Percentiles rank a stretch among this genome's conserved stretches.
Evolutionary conservation across 2,888 invertebrate genomes (phyloP).

Genomic region (Ochropleura plecta): DNA sequence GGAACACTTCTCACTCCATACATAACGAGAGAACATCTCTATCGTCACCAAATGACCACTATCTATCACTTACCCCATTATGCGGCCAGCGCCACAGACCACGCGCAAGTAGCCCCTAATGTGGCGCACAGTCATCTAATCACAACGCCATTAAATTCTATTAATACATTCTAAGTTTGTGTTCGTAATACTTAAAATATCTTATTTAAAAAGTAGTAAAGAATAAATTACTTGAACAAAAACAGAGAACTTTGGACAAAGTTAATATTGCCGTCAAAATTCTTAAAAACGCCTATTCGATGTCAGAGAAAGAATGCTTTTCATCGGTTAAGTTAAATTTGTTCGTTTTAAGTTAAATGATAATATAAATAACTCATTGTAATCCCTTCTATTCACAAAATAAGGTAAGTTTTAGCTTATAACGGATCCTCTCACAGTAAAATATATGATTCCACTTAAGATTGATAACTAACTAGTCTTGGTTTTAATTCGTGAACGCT

Average conservation of each 20-base stretch:
- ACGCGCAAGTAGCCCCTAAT: constrained; percentile 24
- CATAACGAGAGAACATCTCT: constrained; percentile 19
- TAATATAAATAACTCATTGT: constrained; percentile 21
- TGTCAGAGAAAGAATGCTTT: neutral
- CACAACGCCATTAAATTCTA: constrained; percentile 62
- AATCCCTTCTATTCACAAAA: constrained; percentile 28
- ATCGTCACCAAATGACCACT: constrained; percentile 18
- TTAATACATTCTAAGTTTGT: constrained; percentile 60
- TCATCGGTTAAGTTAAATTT: constrained; percentile 6
- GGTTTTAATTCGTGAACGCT: constrained; percentile 59
- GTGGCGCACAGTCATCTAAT: constrained; percentile 52
- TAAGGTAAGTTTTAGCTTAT: constrained; percentile 47
- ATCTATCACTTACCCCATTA: constrained; percentile 34
- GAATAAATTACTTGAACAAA: constrained; percentile 55
- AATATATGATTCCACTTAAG: constrained; percentile 44
- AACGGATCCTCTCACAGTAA: neutral
- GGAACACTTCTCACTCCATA: constrained; percentile 21
- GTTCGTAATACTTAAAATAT: constrained; percentile 51
- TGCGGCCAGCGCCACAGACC: constrained; percentile 11
- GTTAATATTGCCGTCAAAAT: constrained; percentile 20
- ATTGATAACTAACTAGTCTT: constrained; percentile 46
- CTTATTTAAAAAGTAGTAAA: constrained; percentile 50
- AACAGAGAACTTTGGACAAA: constrained; percentile 33
- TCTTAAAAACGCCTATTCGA: neutral
- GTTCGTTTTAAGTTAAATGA: constrained; percentile 30